Percentiles rank a stretch among this genome's conserved stretches.
These are phyloP conservation scores for Hydrozoanthus tunicans DNA, from an alignment of 64 coral and sea anemone species.

Conservation along the genomic window DNA sequence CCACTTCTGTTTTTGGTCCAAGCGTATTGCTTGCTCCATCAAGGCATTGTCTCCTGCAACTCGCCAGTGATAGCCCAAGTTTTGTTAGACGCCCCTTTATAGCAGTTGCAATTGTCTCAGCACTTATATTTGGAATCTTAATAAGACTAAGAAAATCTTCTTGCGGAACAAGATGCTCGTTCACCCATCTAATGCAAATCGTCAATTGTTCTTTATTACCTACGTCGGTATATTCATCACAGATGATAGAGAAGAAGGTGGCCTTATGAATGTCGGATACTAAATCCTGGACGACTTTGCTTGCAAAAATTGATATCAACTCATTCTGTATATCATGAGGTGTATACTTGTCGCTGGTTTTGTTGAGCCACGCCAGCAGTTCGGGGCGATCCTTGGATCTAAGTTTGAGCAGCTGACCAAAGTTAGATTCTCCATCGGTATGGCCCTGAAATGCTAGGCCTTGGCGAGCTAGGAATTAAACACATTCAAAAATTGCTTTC, in stretches of 20 bases:
- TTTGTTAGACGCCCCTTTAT: not conserved
- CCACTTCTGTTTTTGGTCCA: not conserved
- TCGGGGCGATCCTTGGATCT: not conserved
- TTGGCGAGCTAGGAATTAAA: slow-evolving; percentile 55
- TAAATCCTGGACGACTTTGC: not conserved
- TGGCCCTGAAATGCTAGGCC: not conserved
- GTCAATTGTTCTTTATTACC: slow-evolving; percentile 34
- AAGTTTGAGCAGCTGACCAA: not conserved
- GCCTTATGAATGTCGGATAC: slow-evolving; percentile 5
- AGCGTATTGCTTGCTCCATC: too few relatives aligned
- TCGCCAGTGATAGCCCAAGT: not conserved
- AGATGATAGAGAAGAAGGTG: not conserved
- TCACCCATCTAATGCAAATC: slow-evolving; percentile 21
- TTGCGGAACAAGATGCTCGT: not conserved
- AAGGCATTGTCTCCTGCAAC: not conserved
- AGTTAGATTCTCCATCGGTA: slow-evolving; percentile 11
- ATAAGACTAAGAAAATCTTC: slow-evolving; percentile 24
- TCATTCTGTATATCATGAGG: not conserved
- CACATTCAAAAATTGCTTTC: slow-evolving; percentile 56
- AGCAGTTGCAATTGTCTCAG: not conserved
- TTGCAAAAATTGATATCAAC: not conserved
- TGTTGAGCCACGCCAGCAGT: not conserved
- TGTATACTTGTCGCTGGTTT: not conserved
- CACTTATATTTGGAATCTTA: slow-evolving; percentile 41
- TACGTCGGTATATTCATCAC: slow-evolving; percentile 26